These are phyloP conservation scores for Lepidurus arcticus DNA, from an alignment of 1,140 invertebrate genomes.

Conservation along the genomic window DNA sequence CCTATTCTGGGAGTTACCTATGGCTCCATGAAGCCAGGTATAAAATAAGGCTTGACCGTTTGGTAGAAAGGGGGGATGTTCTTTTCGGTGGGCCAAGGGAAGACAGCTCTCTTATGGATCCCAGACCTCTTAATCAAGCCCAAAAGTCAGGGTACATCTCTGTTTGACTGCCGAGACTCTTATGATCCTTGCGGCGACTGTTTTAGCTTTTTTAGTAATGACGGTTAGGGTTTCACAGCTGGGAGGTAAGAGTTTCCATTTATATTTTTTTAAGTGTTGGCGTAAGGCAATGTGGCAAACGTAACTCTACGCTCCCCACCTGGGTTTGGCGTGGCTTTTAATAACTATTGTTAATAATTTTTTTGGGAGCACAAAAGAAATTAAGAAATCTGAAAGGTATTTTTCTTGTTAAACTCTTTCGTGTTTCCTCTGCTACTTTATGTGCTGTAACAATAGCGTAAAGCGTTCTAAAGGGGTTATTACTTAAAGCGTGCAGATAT, in stretches of 20 bases:
- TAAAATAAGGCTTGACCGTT: not conserved
- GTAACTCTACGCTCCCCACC: slow-evolving; percentile 3
- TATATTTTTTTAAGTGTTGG: slow-evolving; percentile 2
- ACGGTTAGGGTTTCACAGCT: not conserved
- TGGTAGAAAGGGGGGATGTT: not conserved
- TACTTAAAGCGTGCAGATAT: slow-evolving; percentile 7
- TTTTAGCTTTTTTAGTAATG: not conserved
- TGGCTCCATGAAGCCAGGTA: not conserved
- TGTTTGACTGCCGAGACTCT: not conserved
- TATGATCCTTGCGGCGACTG: not conserved
- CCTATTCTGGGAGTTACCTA: not conserved
- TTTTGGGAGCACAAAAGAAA: not conserved
- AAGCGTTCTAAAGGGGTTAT: not conserved
- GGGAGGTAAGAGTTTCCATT: not conserved
- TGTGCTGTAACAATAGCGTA: slow-evolving; percentile 18
- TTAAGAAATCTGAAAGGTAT: not conserved
- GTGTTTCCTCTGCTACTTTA: not conserved
- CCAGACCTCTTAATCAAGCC: slow-evolving; percentile 14
- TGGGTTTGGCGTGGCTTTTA: not conserved
- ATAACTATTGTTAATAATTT: slow-evolving; percentile 3
- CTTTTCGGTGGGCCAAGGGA: not conserved
- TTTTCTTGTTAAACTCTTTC: slow-evolving; percentile 20
- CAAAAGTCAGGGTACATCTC: slow-evolving; percentile 8
- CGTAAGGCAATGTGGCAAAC: slow-evolving; percentile 7
- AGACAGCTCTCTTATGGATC: slow-evolving; percentile 11